Evolutionary conservation across 2,113 vertebrate genomes (phyloP).

Genomic region (Limanda limanda): DNA sequence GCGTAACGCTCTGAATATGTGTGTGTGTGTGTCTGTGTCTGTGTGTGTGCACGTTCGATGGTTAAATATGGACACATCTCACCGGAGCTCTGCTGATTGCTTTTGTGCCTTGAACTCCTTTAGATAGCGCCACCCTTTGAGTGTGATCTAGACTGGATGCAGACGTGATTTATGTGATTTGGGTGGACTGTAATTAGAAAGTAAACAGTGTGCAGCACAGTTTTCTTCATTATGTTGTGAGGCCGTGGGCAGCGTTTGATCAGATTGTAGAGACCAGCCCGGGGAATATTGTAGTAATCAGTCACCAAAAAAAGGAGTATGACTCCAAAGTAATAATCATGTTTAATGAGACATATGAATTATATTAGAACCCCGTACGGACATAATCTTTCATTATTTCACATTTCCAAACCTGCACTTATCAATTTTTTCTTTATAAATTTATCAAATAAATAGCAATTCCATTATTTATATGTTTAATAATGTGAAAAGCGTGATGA

Average conservation of each 20-base stretch:
- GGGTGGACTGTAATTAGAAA: conserved; percentile 62
- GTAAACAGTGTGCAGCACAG: conserved; percentile 57
- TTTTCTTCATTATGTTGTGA: conserved; percentile 57
- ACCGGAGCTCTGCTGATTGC: conserved; percentile 66
- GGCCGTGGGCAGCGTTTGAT: conserved; percentile 51
- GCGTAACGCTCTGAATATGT: conserved; percentile 55
- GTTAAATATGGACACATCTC: conserved; percentile 75
- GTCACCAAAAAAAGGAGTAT: conserved; percentile 12
- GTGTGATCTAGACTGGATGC: conserved; percentile 49
- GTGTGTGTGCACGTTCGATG: background rate
- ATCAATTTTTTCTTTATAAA: too few species aligned
- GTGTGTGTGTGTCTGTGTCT: conserved; percentile 9
- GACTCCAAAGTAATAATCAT: conserved; percentile 17
- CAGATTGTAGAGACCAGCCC: conserved; percentile 47
- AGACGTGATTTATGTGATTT: conserved; percentile 66
- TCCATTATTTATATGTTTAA: too few species aligned
- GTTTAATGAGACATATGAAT: conserved; percentile 7
- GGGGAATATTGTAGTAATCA: conserved; percentile 46
- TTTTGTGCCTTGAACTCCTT: conserved; percentile 66
- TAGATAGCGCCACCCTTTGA: conserved; percentile 53
- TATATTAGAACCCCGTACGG: background rate
- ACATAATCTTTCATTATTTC: background rate
- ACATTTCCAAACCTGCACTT: background rate
- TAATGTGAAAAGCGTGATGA: too few species aligned
- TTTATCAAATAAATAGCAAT: too few species aligned